Evolutionary conservation across 2,888 invertebrate species (phyloP).

Genomic region (Terebella lapidaria): DNA sequence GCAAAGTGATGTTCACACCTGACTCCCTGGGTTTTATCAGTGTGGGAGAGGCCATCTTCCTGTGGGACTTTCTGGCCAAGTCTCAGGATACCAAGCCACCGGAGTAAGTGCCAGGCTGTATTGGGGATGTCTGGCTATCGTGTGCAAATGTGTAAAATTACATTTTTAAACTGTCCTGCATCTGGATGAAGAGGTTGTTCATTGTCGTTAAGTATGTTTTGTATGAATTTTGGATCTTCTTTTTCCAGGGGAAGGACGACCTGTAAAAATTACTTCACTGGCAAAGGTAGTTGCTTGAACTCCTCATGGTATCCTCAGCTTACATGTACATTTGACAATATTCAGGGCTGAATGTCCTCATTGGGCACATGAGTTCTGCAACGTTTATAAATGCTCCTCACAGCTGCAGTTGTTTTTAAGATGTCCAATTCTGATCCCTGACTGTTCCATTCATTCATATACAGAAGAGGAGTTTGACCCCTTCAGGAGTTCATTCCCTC

Average conservation of each 20-base stretch:
- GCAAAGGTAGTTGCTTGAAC: slow-evolving; percentile 14
- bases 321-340: too few species aligned
- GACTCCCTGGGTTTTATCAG: slow-evolving; percentile 42
- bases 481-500: slow-evolving; percentile 6
- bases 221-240: too few species aligned
- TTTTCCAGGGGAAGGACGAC: slow-evolving; percentile 21
- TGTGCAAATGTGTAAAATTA: background rate
- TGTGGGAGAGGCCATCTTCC: slow-evolving; percentile 49
- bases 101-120: background rate
- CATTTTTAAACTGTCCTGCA: background rate
- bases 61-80: slow-evolving; percentile 50
- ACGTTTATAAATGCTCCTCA: too few species aligned
- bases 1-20: slow-evolving; percentile 44
- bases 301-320: too few species aligned
- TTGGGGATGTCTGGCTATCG: background rate
- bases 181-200: too few species aligned
- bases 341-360: too few species aligned
- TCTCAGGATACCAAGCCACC: background rate
- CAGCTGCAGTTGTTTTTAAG: too few species aligned
- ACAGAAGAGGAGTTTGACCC: slow-evolving; percentile 14
- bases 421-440: too few species aligned
- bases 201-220: too few species aligned
- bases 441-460: too few species aligned
- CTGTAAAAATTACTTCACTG: slow-evolving; percentile 23
- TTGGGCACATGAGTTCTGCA: too few species aligned